Conservation (phyloP, 2,113 vertebrate genomes). For the Dolichotis patagonum region DNA sequence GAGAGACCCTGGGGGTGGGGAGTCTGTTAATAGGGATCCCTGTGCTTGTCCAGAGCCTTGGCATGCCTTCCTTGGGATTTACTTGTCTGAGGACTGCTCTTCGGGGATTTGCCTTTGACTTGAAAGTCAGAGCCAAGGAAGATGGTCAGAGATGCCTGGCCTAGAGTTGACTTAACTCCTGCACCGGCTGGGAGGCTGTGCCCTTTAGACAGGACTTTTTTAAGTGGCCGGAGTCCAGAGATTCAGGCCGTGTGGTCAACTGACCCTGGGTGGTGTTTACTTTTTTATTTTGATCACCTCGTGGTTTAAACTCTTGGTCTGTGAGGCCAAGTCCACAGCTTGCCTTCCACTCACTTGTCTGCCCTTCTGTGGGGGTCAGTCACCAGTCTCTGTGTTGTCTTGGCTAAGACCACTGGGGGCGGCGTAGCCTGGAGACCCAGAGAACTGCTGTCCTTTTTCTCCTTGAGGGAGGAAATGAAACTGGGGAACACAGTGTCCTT, state of each 20-base stretch:
- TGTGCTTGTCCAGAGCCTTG: not conserved
- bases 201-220: not conserved
- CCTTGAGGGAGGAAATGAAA: conserved; percentile 31
- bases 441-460: conserved; percentile 48
- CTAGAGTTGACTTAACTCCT: not conserved
- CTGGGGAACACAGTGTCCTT: not conserved
- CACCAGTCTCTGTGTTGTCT: not conserved
- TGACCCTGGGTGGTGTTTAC: not conserved
- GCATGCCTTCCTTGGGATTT: not conserved
- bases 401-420: not conserved
- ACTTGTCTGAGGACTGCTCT: conserved; percentile 4
- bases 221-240: not conserved
- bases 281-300: conserved; percentile 6
- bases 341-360: conserved; percentile 45
- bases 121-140: not conserved
- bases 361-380: not conserved
- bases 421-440: conserved; percentile 12
- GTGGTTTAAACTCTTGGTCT: conserved; percentile 17
- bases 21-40: not conserved
- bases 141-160: not conserved
- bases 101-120: not conserved
- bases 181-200: not conserved
- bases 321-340: not conserved
- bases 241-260: not conserved
- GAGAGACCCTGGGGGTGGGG: not conserved